Evolutionary conservation across 92 coral and sea anemone species (phyloP), one percentile per base, ranked within the genome.

Genomic region (Zoanthus sansibaricus): DNA sequence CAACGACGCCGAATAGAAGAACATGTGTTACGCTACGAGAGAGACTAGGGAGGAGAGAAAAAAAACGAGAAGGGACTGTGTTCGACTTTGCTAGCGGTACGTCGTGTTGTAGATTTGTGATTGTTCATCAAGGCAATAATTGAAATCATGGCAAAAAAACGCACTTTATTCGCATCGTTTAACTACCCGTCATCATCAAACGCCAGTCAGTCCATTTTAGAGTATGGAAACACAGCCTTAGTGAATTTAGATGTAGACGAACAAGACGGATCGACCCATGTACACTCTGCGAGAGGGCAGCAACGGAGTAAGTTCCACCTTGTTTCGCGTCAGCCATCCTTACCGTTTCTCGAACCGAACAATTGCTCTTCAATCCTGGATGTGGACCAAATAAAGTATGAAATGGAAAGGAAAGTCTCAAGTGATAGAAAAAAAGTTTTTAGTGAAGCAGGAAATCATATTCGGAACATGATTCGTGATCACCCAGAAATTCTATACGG

Each of bases 171-270:
- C 66, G 94, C 97, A 58, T 88, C 90, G 30, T 94, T 87, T 73
- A 94, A 92, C 86, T 92, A 93, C 75, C 97, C 99, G 12, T 93
- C 88, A 75, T 90, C 92, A 25, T 74, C 87, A 21, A 91, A 94
- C 56, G 91, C 89, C 30, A 71, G 84, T 17, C 96, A 95, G 83
- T 88, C 91, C 9, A 92, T 92, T 46, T 74, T 94, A 30, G 99
- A 95, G 48, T 97, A 97, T 84, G 98, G 99, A 13, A 92, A 93
- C 49, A 66, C 93, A 9, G 92, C 97, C n/a, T 59, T 85, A 21
- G 76, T 87, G 37, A 92, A 92, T 67, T 45, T 97, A 12, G 92
- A 86, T 64, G 77, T 92, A 37, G 86, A 89, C 54, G 91, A 86
- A 47, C 70, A 78, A 13, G 84, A 51, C n/a, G 37, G 76, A 18